These are phyloP conservation scores for Hippoglossus hippoglossus DNA, from an alignment of 2,797 vertebrate genomes.

Conservation along the genomic window DNA sequence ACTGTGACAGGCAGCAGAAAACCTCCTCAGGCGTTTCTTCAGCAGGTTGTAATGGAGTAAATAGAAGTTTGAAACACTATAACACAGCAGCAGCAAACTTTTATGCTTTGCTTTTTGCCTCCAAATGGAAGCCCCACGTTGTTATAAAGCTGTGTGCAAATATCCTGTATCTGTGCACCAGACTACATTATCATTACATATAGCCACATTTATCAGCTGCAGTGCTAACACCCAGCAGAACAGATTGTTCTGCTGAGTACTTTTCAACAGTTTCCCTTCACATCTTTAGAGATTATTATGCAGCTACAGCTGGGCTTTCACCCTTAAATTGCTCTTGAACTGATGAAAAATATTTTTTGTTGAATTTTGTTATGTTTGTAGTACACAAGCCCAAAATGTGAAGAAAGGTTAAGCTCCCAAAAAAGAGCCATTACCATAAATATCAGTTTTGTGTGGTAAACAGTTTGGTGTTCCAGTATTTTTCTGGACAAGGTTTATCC, in stretches of 20 bases:
- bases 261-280: not conserved
- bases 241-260: not conserved
- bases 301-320: not conserved
- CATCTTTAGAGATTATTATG: not conserved
- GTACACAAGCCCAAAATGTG: not conserved
- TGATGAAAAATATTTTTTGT: not conserved
- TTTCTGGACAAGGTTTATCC: not conserved
- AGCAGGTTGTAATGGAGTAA: slow-evolving; percentile 23
- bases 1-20: slow-evolving; percentile 8
- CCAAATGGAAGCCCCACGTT: not conserved
- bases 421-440: not conserved
- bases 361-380: not conserved
- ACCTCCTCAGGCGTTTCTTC: not conserved
- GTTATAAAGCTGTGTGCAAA: slow-evolving; percentile 21
- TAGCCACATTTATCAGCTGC: slow-evolving; percentile 35
- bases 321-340: not conserved
- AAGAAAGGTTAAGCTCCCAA: not conserved
- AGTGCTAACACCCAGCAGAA: slow-evolving; percentile 9
- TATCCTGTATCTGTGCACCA: not conserved
- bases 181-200: slow-evolving; percentile 14
- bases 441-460: not conserved
- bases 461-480: not conserved
- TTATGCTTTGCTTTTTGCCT: slow-evolving; percentile 5
- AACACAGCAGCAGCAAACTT: not conserved
- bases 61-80: slow-evolving; percentile 2